Percentiles rank a stretch among this genome's conserved stretches.
Evolutionary conservation across 2,888 invertebrate species (phyloP).

Genomic region (Congeria kusceri): DNA sequence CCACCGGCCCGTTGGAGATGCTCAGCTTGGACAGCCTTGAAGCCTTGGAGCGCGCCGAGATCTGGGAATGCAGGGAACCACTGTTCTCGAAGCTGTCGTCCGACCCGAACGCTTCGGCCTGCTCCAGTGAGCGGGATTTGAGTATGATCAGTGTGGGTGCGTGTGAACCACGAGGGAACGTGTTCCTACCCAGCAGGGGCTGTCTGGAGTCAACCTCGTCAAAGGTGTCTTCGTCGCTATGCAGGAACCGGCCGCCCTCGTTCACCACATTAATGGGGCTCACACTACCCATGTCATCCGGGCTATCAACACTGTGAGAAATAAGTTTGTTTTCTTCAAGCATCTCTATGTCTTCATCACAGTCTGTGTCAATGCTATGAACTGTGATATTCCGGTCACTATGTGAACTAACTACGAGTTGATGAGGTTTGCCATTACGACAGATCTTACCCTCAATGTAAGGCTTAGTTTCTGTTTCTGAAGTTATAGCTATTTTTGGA

Average conservation of each 20-base stretch:
- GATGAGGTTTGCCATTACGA: background rate
- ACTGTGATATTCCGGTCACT: background rate
- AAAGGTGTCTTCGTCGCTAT: constrained; percentile 12
- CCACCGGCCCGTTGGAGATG: constrained; percentile 42
- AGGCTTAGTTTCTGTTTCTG: background rate
- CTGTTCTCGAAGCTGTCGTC: constrained; percentile 44
- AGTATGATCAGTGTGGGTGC: constrained; percentile 14
- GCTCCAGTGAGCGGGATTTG: constrained; percentile 29
- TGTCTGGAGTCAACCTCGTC: constrained; percentile 13
- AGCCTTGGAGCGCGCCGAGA: constrained; percentile 34
- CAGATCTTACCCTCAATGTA: background rate
- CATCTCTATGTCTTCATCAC: background rate
- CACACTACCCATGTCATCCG: too few species aligned
- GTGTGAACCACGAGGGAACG: background rate
- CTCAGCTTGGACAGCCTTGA: constrained; percentile 51
- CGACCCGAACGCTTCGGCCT: constrained; percentile 27
- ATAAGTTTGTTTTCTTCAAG: background rate
- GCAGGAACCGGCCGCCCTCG: background rate
- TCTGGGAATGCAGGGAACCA: constrained; percentile 48
- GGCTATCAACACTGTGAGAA: too few species aligned
- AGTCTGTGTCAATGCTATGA: background rate
- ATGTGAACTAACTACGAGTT: too few species aligned
- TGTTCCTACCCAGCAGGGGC: background rate
- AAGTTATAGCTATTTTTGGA: background rate
- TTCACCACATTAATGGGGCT: background rate